Conservation (phyloP, 2,797 vertebrate species). For the Dipus sagitta region DNA sequence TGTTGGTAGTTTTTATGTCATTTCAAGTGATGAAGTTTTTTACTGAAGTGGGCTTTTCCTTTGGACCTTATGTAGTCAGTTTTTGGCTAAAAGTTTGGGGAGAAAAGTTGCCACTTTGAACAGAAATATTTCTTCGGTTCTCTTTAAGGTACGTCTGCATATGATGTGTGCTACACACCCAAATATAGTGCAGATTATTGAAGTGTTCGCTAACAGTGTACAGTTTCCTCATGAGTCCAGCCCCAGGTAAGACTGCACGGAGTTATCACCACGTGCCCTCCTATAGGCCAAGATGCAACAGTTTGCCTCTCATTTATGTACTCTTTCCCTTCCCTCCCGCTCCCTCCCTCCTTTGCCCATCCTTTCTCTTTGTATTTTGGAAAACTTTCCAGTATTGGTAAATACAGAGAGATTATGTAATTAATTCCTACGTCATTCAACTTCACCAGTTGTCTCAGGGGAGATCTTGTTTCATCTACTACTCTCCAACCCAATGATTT, state of each 20-base stretch:
- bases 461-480: neutral
- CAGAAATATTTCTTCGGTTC: conserved; percentile 80
- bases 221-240: conserved; percentile 99
- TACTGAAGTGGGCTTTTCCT: neutral
- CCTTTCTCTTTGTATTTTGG: conserved; percentile 28
- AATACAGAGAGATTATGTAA: conserved; percentile 45
- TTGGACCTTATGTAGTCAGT: neutral
- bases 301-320: neutral
- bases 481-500: neutral
- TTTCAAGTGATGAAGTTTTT: conserved; percentile 4
- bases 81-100: neutral
- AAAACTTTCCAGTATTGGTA: conserved; percentile 45
- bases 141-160: conserved; percentile 96
- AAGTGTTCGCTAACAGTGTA: conserved; percentile 99
- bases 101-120: neutral
- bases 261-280: conserved; percentile 33
- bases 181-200: conserved; percentile 97
- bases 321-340: neutral
- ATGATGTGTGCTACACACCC: conserved; percentile 98
- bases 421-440: neutral
- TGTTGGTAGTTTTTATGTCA: neutral
- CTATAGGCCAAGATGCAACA: conserved; percentile 71
- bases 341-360: neutral
- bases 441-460: neutral
- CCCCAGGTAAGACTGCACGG: conserved; percentile 92